These are phyloP conservation scores for Leucoraja erinaceus DNA, from an alignment of 2,113 vertebrate genomes.

Conservation along the genomic window DNA sequence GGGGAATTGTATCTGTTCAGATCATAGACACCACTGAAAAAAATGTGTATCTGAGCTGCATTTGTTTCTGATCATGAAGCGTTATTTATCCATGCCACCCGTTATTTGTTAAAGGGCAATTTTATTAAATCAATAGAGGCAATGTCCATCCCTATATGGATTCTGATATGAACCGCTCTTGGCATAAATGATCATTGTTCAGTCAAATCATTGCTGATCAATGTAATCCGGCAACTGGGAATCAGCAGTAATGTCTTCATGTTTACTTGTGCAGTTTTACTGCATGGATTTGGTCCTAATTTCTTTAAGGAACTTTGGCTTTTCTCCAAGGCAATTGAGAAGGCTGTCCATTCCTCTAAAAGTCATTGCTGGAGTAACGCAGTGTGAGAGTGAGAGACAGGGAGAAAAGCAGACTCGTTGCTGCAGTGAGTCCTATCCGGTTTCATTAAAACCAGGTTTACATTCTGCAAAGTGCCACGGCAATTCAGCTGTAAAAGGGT, in stretches of 20 bases:
- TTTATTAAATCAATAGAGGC: neutral
- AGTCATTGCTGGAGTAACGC: constrained; percentile 44
- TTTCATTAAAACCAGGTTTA: constrained; percentile 37
- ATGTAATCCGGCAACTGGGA: neutral
- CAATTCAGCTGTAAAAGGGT: constrained; percentile 35
- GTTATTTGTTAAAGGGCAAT: neutral
- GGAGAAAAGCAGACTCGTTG: neutral
- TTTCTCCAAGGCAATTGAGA: constrained; percentile 50
- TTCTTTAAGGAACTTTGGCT: constrained; percentile 48
- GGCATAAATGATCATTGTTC: neutral
- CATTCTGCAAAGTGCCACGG: constrained; percentile 33
- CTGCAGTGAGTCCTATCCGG: neutral
- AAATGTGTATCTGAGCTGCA: neutral
- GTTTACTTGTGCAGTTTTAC: neutral
- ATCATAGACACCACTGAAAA: neutral
- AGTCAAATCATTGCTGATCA: neutral
- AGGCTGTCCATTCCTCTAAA: constrained; percentile 50
- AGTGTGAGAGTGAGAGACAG: constrained; percentile 5
- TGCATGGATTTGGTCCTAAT: constrained; percentile 43
- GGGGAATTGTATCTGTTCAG: neutral
- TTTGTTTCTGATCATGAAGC: neutral
- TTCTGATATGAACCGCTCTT: neutral
- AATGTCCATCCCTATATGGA: neutral
- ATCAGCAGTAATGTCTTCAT: neutral
- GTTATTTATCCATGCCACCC: neutral